Base-by-base conservation (phyloP, 53 echinoderm and acorn worm species). In the Arbacia lixula region DNA sequence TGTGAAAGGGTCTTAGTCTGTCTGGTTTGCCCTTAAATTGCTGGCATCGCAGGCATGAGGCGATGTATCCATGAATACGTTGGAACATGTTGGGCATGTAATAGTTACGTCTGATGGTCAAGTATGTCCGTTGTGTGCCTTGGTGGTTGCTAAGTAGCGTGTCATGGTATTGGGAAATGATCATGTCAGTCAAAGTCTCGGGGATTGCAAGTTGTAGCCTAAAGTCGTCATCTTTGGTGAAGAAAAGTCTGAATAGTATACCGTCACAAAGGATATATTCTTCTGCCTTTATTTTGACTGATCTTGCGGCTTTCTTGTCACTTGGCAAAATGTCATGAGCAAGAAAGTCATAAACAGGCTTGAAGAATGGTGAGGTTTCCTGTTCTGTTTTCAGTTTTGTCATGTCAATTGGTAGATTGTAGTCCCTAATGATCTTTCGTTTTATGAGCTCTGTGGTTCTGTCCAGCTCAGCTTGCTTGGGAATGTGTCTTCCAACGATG, bases 81-180 rank as follows among this genome's bases (percentile, higher is more conserved):
- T 89, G 74, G 38, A 89, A 89, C 89, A 89, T 89, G 12, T 89
- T 62, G 11, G 75, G 85, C 89, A 89, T 89, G 76, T 72, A 89
- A 60, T 69, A 89, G 37, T 85, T 53, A n/a, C 75, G 66, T 57
- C 89, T 57, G 9, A 89, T 85, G 3, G 89, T 89, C 51, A 85
- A 64, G 63, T 89, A 89, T 21, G 89, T 89, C 29, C 85, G 76
- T 38, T 50, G 60, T 3, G 84, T 84, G 24, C 89, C 67, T 72
- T 89, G 85, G 49, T 89, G 89, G 19, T 66, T 75, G 62, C 89
- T 89, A 36, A 89, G 73, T 24, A 85, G 14, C n/a, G 46, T 79
- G 49, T 89, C 89, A 66, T 89, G 89, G 52, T 66, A 64, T 64
- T 76, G 85, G n/a, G 84, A 74, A 3, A 89, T 89, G 25, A 89